phyloP scores from a whole-genome alignment of 64 coral and sea anemone species.

The Cladopsammia gracilis region DNA sequence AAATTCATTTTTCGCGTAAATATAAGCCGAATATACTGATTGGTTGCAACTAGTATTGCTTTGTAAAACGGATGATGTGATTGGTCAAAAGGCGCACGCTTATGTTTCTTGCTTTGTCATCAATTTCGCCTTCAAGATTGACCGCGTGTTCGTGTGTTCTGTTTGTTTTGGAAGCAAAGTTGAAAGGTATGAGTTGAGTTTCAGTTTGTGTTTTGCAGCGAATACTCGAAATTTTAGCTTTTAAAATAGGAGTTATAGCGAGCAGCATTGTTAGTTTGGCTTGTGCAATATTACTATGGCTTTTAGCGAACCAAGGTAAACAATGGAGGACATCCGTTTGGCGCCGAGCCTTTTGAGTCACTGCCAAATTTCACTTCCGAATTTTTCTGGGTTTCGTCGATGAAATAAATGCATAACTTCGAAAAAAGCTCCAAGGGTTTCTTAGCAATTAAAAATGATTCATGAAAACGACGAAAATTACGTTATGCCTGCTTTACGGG shows the following conservation, averaged over 20 bases:
- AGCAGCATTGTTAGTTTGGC: background rate
- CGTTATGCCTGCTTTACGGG: background rate
- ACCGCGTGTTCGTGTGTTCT: slow-evolving; percentile 3
- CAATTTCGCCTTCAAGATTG: background rate
- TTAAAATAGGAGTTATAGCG: background rate
- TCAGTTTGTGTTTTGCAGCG: background rate
- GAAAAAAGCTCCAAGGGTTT: background rate
- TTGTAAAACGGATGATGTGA: background rate
- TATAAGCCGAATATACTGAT: background rate
- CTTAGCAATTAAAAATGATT: background rate
- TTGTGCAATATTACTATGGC: no score
- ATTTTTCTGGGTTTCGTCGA: background rate
- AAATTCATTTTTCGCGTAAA: background rate
- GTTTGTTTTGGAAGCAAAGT: no score
- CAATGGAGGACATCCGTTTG: background rate
- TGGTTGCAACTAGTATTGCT: background rate
- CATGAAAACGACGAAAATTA: background rate
- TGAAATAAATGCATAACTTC: background rate
- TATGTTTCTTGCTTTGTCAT: slow-evolving; percentile 20
- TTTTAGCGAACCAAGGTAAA: no score
- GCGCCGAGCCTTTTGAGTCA: background rate
- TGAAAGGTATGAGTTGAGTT: background rate
- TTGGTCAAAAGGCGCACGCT: background rate
- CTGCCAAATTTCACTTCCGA: background rate
- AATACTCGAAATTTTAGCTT: background rate